Base-by-base conservation (phyloP, 1,140 invertebrate genomes). In the Pseudomyrmex pallidus region DNA sequence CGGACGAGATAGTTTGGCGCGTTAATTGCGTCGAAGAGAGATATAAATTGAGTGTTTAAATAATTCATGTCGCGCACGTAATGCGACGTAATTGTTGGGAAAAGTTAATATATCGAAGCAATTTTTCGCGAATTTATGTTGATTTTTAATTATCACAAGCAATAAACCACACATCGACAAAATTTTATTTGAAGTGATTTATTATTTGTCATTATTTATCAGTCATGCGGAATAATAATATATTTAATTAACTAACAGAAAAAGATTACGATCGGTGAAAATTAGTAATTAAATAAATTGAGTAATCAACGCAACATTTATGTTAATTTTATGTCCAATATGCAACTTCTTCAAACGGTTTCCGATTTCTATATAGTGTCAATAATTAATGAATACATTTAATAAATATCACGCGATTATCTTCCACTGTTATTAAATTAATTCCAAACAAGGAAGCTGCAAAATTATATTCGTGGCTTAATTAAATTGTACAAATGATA, bases 401-500 rank as follows among this genome's bases (percentile, higher is more conserved):
- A 61, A 72, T 80, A 77, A 77, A 61, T 52, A 59, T 78, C 10
- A 25, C 13, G 35, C 35, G 15, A 80, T 77, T 77, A 57, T 48
- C 44, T 70, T 78, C 48, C 10, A 13, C n/a, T 17, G 15, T 72
- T 72, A 48, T 78, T 78, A 57, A 78, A 70, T 80, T 50, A 59
- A 61, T 70, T 52, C 5, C 54, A 61, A 80, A 72, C 76, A 78
- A 78, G 76, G 76, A 80, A 70, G 66, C 59, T 72, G 54, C 56
- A 70, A 59, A 80, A 80, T 80, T 80, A 80, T 15, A 72, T 72
- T 72, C 8, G 54, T 17, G 44, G 52, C 66, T 70, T 80, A 70
- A 80, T 80, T 80, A 57, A 80, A 72, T 80, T 48, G 44, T 46
- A 54, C 54, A 59, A 80, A 59, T 72, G 76, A 80, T 80, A 72